Evolutionary conservation across 2,113 vertebrate species (phyloP), one percentile per base, ranked within the genome.

Genomic region (Leptocoma aspasia): DNA sequence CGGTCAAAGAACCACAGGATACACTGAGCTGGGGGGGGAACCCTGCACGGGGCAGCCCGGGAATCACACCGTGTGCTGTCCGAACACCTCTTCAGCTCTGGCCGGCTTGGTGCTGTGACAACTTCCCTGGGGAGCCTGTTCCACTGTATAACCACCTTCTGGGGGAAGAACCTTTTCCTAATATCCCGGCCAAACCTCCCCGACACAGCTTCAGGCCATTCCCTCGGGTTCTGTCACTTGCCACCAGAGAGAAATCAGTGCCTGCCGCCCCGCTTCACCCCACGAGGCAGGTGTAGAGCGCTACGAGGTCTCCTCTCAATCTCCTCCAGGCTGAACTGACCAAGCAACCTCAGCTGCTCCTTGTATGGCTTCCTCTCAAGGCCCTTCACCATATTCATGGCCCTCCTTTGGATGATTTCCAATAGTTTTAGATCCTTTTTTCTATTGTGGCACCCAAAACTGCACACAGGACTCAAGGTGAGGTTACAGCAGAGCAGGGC

Each of bases 201-300:
- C 12, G 5, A 44, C 21, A 15, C 30, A 54, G 10, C 47, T 69
- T 82, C n/a, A 47, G 26, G 39, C 28, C 47, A 15, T 54, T 68
- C 8, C 7, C n/a, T 54, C 6, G 0, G 47, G 24, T 60, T 42
- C 20, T 68, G 45, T n/a, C 78, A 5, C 37, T 53, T n/a, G n/a
- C n/a, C 30, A 31, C 17, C n/a, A 23, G 6, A 35, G 16, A 53
- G 11, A 54, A 47, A 31, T 54, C 41, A 5, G 54, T 27, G 17
- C 4, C 21, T 54, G 61, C 30, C 39, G 9, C 30, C 22, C 24
- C 1, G 2, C 54, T 61, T 54, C 11, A 13, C 28, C 20, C 31
- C 13, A 8, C 1, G 2, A 54, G 21, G 17, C 56, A 63, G 21
- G 5, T 42, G 10, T 27, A 2, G 45, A 82, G 24, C 0, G 0